Base-by-base conservation (phyloP, 2,797 vertebrate genomes). In the Clangula hyemalis region DNA sequence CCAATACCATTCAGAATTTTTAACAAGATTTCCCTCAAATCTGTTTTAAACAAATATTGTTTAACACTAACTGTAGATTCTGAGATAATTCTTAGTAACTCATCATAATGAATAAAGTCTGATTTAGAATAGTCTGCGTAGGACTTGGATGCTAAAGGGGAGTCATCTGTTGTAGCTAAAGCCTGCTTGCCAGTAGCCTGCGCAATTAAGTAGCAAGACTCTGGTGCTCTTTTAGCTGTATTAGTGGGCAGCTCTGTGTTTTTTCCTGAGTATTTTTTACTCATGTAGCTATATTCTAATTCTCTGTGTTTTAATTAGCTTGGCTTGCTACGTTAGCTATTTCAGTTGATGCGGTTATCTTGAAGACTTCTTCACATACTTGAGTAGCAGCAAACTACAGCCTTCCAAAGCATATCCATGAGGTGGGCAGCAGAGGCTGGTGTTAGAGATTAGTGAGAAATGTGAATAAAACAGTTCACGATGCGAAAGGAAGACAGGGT, bases 1-100 rank as follows among this genome's bases (percentile, higher is more conserved):
- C 98, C 98, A 98, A 97, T 98, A 98, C 97, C 98, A 96, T 92
- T 97, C 93, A 95, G 72, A 95, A 95, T 96, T 96, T 91, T 78
- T 96, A 97, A 94, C 73, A 94, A 91, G 92, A 93, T 92, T 97
- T 97, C 89, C 85, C 93, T 96, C 86, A 94, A 89, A 97, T 83
- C 93, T 95, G 95, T 96, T 96, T 94, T 65, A 96, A 94, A 89
- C 84, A 96, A 93, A 95, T 87, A 88, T 93, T 96, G 89, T 73
- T 94, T 76, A 94, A 90, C 77, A 92, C 77, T 93, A 94, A 96
- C 95, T 84, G 82, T 89, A 89, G 88, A 82, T 96, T 89, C 93
- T 89, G 75, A 95, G 96, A 91, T 93, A 85, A 92, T 95, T 96
- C 57, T 87, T 94, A 69, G 85, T 62, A 94, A 72, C 72, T 90